phyloP scores from a whole-genome alignment of 2,888 invertebrate species.

The Tetropium fuscum region DNA sequence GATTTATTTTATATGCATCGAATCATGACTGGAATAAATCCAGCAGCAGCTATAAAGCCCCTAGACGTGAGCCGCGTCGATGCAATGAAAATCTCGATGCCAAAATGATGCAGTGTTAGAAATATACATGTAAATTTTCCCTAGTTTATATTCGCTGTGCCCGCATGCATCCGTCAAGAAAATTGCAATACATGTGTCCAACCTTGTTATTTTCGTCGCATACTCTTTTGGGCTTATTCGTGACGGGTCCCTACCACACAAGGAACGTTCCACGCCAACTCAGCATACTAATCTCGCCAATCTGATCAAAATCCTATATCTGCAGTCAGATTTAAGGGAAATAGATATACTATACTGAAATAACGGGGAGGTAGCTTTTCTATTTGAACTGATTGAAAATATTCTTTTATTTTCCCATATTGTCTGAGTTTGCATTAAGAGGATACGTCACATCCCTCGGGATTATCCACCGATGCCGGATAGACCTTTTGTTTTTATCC shows the following conservation, averaged over 20 bases:
- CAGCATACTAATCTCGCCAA: constrained; percentile 51
- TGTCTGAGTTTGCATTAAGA: neutral
- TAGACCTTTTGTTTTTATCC: no score
- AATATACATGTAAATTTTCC: constrained; percentile 43
- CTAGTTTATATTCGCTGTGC: constrained; percentile 48
- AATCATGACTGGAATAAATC: no score
- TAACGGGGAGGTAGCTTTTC: constrained; percentile 34
- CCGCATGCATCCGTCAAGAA: constrained; percentile 48
- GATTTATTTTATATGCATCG: no score
- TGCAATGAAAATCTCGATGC: constrained; percentile 15
- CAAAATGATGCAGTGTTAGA: constrained; percentile 28
- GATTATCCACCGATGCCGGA: no score
- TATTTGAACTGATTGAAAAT: constrained; percentile 32
- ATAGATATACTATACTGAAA: constrained; percentile 29
- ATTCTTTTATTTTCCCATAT: constrained; percentile 11
- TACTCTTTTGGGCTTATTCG: constrained; percentile 46
- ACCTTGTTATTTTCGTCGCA: constrained; percentile 51
- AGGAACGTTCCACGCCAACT: constrained; percentile 28
- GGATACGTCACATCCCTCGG: no score
- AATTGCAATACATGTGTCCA: constrained; percentile 41
- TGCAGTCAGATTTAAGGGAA: constrained; percentile 33
- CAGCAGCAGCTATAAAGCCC: no score
- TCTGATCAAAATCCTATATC: constrained; percentile 50
- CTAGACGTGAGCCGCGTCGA: constrained; percentile 19
- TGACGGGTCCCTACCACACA: constrained; percentile 18